phyloP scores from a whole-genome alignment of 2,797 vertebrate genomes.

The Helicolenus hilgendorfi region DNA sequence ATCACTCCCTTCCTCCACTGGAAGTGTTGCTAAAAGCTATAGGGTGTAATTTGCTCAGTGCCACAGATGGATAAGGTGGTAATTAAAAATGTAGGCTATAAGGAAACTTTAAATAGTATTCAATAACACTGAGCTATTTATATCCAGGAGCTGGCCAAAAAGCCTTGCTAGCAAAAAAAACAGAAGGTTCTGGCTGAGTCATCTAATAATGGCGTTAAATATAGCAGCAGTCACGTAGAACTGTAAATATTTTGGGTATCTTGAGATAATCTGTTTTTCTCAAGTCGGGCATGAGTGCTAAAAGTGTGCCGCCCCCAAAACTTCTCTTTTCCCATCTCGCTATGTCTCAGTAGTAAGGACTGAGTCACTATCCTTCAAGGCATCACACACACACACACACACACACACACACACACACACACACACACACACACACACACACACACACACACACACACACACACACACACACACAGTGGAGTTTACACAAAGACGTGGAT shows the following conservation, averaged over 20 bases:
- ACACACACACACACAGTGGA: neutral
- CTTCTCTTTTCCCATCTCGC: conserved; percentile 35
- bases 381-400: conserved; percentile 7
- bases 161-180: neutral
- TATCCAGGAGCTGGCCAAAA: conserved; percentile 29
- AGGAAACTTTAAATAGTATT: conserved; percentile 73
- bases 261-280: conserved; percentile 41
- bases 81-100: conserved; percentile 67
- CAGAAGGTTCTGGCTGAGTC: conserved; percentile 25
- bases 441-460: neutral
- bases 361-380: conserved; percentile 76
- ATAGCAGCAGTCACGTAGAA: conserved; percentile 38
- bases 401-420: neutral
- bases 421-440: neutral
- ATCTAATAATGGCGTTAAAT: conserved; percentile 41
- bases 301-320: conserved; percentile 29
- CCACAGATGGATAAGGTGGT: conserved; percentile 59
- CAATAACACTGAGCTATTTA: conserved; percentile 60
- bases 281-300: conserved; percentile 36
- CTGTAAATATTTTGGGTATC: conserved; percentile 67
- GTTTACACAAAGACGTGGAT: conserved; percentile 1
- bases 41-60: conserved; percentile 60
- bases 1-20: conserved; percentile 1
- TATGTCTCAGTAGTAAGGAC: conserved; percentile 51
- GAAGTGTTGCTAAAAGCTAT: conserved; percentile 54